Evolutionary conservation across 2,888 invertebrate species (phyloP), one percentile per base, ranked within the genome.

Genomic region (Pelosia muscerda): DNA sequence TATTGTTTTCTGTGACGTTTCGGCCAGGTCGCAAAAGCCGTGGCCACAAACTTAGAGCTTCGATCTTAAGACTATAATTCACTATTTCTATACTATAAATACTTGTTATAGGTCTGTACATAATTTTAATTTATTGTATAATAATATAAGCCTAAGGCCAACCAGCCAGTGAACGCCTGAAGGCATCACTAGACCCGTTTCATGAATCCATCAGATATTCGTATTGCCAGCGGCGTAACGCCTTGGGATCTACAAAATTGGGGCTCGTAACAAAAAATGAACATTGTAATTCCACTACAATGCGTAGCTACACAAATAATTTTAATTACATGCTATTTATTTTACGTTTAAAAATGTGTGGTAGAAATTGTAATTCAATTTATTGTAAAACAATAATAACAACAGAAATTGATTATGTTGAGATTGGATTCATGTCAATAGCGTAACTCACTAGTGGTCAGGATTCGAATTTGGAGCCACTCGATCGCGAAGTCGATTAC

Each of bases 91-190:
- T 60, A 38, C 31, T 56, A 62, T 25, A 42, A 66, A 61, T 66
- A 57, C 62, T 62, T 57, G 55, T 28, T 61, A 31, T 71, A 71
- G 63, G 60, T 62, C 56, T 25, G 63, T 76, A 67, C 64, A 71
- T 65, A 73, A 60, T 78, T 78, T 78, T 79, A 79, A 79, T 74
- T 79, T 65, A 68, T 72, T 61, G 58, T 65, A 61, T 77, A 79
- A 71, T 76, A 59, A 65, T 58, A 49, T 65, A 15, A 57, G 71
- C 79, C 69, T 28, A 26, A 55, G 63, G 66, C 71, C 58, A 58
- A 71, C 61, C 62, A 66, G 64, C 53, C 26, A 71, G 59, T 38
- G 72, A 22, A 28, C 53, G 57, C 73, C 78, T 63, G 19, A 66
- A 57, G 75, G 78, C 72, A 68, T 64, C 38, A 59, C 60, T 55